Evolutionary conservation across 2,888 invertebrate genomes (phyloP), one percentile per base, ranked within the genome.

Genomic region (Adelphocoris suturalis): DNA sequence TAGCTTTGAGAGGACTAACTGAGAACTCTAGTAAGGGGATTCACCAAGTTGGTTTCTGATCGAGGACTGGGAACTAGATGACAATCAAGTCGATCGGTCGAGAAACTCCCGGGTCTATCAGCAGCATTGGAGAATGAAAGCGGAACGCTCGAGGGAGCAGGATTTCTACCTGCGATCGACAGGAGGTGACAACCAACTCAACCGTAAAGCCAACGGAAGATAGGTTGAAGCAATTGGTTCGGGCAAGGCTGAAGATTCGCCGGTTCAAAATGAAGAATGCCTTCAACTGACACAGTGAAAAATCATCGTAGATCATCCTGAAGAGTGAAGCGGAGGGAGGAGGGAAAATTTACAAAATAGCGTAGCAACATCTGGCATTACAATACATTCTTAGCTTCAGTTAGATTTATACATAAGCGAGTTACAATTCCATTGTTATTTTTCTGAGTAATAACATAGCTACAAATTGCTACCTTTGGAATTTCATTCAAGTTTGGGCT

Each of bases 171-270:
- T 85, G 85, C 57, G 37, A 85, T 85, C 85, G 85, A 85, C 85
- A 85, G 85, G 85, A 57, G 85, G 28, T 61, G 85, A 85, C 85
- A 85, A 57, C 85, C 55, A 85, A 57, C 57, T 57, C 85, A 57
- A 85, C 28, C 85, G 78, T 46, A 19, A 80, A 80, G 78, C 37
- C 46, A 37, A 80, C 16, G 78, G n/a, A 80, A 80, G 78, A 80
- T 80, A 47, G 78, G 78, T 47, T 80, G 37, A 80, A 80, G 78
- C 78, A 80, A 80, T 80, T 80, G 37, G 47, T 46, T 47, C 78
- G 5, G 23, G 68, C 68, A 68, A 68, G 23, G 68, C 23, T 68
- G 23, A 27, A 23, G 68, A 68, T 68, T 68, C 23, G 23, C 11
- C 68, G 68, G 37, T 37, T 68, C 23, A 9, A 68, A 23, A 68